phyloP scores from a whole-genome alignment of 2,888 invertebrate species.

The Corbicula japonica region DNA sequence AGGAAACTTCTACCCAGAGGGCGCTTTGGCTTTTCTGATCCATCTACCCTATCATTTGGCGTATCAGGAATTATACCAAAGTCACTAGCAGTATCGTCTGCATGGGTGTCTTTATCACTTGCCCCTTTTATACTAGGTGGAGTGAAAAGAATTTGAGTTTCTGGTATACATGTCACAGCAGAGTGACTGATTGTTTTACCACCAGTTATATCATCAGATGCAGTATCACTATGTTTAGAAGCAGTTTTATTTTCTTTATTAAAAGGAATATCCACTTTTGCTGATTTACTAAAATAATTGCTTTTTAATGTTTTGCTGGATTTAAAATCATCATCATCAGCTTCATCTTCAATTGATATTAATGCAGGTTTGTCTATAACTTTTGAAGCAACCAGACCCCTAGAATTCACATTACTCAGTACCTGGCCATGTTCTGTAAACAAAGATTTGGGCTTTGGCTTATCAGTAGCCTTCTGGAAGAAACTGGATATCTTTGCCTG shows the following conservation, averaged over 20 bases:
- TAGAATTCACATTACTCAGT: no score
- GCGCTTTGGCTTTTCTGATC: conserved; percentile 48
- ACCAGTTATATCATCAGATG: conserved; percentile 4
- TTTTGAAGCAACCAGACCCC: background rate
- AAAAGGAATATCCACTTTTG: background rate
- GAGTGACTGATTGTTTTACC: background rate
- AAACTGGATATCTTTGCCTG: conserved; percentile 76
- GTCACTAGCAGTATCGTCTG: conserved; percentile 46
- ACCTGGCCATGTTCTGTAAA: conserved; percentile 58
- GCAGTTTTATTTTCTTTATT: background rate
- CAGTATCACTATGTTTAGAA: background rate
- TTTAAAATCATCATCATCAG: background rate
- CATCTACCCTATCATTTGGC: conserved; percentile 64
- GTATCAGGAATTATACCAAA: conserved; percentile 77
- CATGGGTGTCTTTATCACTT: background rate
- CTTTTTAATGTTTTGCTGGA: conserved; percentile 35
- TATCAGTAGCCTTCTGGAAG: conserved; percentile 65
- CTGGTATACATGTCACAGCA: conserved; percentile 57
- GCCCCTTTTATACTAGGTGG: conserved; percentile 24
- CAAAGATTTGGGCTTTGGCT: conserved; percentile 38
- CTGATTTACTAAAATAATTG: background rate
- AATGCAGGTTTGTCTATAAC: background rate
- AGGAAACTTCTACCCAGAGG: conserved; percentile 75
- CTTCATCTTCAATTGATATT: background rate
- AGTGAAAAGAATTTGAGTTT: conserved; percentile 69